Base-by-base conservation (phyloP, 2,888 invertebrate species). In the Hemaris fuciformis region DNA sequence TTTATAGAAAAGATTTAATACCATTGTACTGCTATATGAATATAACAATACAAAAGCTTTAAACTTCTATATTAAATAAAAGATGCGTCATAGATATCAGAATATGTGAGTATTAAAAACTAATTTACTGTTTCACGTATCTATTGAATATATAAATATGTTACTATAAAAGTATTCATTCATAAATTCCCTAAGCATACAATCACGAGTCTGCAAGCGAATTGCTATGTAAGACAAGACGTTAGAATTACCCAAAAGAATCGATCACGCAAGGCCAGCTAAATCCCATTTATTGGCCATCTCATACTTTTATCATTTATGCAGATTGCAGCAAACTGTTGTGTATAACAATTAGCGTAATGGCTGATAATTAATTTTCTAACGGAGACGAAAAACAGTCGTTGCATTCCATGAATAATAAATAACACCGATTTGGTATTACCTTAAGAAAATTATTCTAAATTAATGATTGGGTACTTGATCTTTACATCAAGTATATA, bases 251-350 rank as follows among this genome's bases (percentile, higher is more conserved):
- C 78, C 76, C 78, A 72, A 69, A 84, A 79, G 87, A 83, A 84
- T 81, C 79, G 75, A 87, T 84, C 87, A 87, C 85, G 87, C 87
- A 73, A 89, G 85, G 83, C 69, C 80, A 75, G 63, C 62, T 72
- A 73, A 77, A 81, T 73, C 75, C 79, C 76, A 84, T 83, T 84
- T 81, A 85, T 76, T 79, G 72, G 70, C 76, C 75, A 75, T 78
- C 74, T 67, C 64, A 62, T 62, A n/a, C n/a, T 66, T 73, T 70
- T 73, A 81, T 15, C 15, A 8, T 53, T 53, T 53, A 53, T 53
- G 53, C 53, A 53, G 53, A 53, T 53, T 53, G 18, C 18, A 53
- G 31, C 53, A 53, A 25, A 41, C 41, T 57, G 41, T 38, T 22
- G 22, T 7, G 57, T 57, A 38, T 41, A 25, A 41, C 23, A 57